phyloP scores from a whole-genome alignment of 2,113 vertebrate genomes.

The Ciconia boyciana region DNA sequence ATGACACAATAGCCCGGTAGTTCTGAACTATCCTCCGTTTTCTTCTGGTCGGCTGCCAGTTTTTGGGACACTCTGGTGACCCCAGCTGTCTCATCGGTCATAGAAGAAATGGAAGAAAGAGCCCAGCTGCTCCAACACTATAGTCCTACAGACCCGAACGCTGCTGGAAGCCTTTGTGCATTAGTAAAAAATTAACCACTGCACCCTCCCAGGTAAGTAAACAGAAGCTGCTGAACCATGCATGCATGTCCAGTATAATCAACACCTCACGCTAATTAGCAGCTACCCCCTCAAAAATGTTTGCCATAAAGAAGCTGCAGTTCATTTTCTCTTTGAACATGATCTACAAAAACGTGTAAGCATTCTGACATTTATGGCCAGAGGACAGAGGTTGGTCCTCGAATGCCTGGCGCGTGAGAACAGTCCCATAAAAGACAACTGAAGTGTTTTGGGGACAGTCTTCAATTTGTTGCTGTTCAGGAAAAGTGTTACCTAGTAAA shows the following conservation, averaged over 20 bases:
- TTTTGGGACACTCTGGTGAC: not conserved
- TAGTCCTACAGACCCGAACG: not conserved
- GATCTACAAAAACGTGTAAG: not conserved
- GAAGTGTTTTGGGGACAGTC: not conserved
- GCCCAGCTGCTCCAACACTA: not conserved
- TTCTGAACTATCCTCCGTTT: not conserved
- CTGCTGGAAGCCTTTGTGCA: not conserved
- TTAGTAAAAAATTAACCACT: not conserved
- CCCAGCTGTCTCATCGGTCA: not conserved
- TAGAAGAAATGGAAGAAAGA: not conserved
- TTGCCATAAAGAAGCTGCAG: not conserved
- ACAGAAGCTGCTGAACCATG: not conserved
- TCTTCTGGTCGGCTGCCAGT: not conserved
- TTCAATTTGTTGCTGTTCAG: not conserved
- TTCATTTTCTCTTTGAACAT: not conserved
- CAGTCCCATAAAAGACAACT: not conserved
- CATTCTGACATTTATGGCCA: not conserved
- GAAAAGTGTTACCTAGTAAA: not conserved
- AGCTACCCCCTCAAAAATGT: not conserved
- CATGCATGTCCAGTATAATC: not conserved
- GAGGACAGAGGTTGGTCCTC: not conserved
- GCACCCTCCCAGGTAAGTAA: not conserved
- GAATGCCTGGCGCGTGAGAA: not conserved
- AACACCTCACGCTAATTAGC: not conserved
- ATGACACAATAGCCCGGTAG: rapidly evolving